Evolutionary conservation across 2,888 invertebrate species (phyloP).

Genomic region (Eustalomyia histrio): DNA sequence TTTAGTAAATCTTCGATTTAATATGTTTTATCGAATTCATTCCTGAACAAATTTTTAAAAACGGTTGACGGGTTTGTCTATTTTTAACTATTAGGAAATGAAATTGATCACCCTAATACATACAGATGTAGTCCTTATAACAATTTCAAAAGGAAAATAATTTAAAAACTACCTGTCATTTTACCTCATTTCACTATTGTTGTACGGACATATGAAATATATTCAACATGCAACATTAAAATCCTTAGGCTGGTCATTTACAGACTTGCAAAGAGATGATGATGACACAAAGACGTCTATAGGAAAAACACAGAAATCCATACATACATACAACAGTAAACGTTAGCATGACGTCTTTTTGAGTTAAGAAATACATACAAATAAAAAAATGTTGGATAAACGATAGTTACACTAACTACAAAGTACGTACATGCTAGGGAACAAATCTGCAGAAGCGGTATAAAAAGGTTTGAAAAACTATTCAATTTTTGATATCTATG

Average conservation of each 20-base stretch:
- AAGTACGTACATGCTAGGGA: neutral
- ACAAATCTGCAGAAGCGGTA: conserved; percentile 53
- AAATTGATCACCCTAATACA: too few species aligned
- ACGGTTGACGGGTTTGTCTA: too few species aligned
- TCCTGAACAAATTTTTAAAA: too few species aligned
- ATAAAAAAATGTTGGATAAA: conserved; percentile 18
- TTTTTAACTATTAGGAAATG: too few species aligned
- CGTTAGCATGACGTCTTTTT: conserved; percentile 41
- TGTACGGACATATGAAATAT: conserved; percentile 41
- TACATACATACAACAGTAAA: conserved; percentile 17
- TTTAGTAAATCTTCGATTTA: too few species aligned
- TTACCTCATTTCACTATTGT: conserved; percentile 46
- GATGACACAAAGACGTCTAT: conserved; percentile 27
- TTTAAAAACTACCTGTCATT: conserved; percentile 55
- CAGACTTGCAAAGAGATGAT: conserved; percentile 53
- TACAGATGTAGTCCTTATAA: neutral
- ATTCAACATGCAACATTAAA: conserved; percentile 48
- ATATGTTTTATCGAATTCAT: too few species aligned
- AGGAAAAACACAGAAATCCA: conserved; percentile 16
- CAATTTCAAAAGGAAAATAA: conserved; percentile 3
- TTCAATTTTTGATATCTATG: conserved; percentile 5
- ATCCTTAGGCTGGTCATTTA: conserved; percentile 47
- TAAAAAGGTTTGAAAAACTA: conserved; percentile 40
- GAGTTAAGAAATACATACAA: conserved; percentile 6
- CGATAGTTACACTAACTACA: neutral